Base-by-base conservation (phyloP, 37 sponge, comb jelly and placozoan genomes). In the Bolinopsis microptera region DNA sequence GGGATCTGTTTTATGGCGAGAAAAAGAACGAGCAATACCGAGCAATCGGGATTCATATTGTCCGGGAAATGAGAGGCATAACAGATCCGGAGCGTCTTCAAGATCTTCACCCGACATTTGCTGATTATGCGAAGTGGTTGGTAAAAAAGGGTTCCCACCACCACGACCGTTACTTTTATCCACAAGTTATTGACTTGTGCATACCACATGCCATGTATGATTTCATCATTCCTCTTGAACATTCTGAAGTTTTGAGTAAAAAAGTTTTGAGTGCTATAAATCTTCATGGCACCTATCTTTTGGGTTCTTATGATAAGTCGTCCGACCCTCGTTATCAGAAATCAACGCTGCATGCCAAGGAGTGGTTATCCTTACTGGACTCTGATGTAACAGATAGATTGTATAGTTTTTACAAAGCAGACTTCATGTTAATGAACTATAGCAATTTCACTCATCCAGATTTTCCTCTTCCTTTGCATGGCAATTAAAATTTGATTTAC, bases 11-110 rank as follows among this genome's bases (percentile, higher is more conserved):
- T 27, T 32, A 34, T 27, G 21, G 21, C 35, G 21, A 77, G 35
- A 32, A 77, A 18, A 1, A 8, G 3, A 48, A 48, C 61, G 61
- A 48, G 5, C 16, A 70, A 1, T 27, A 13, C 35, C 35, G 80
- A 33, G 80, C 27, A 21, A 9, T 35, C 27, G 21, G 80, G 5
- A 77, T 77, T 27, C 3, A 1, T 34, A 32, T 77, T 1, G 80
- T 77, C 35, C 28, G 35, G 9, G 80, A 77, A 77, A 77, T 77
- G 80, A 32, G 80, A 77, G 35, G 80, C 0, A 35, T 77, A 16
- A 77, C 1, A 32, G 80, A 77, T 32, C 35, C 33, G 35, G 36
- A 1, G 18, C 35, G 1, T 1, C 80, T 77, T 34, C 33, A 33
- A 16, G 32, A 34, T 32, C 32, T 35, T 0, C 22, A 32, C 80